Evolutionary conservation across 2,797 vertebrate genomes (phyloP).

Genomic region (Melanotaenia trifasciata): DNA sequence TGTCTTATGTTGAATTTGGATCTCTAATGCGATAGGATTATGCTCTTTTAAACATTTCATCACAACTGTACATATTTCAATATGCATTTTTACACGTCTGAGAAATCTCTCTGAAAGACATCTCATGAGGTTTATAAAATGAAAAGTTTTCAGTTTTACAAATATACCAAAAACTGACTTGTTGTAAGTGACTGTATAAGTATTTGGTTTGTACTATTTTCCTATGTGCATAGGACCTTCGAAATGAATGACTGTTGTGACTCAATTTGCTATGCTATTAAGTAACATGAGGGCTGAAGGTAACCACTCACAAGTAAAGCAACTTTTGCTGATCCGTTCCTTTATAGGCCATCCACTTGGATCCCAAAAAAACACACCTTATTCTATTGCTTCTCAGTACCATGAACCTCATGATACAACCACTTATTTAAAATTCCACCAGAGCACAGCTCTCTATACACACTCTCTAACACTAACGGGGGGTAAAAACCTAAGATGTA

Average conservation of each 20-base stretch:
- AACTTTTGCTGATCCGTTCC: background rate
- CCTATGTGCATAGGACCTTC: no score
- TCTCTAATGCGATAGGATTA: background rate
- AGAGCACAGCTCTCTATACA: constrained; percentile 15
- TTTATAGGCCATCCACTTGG: background rate
- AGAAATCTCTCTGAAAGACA: background rate
- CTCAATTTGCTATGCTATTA: no score
- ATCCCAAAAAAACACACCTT: background rate
- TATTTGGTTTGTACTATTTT: background rate
- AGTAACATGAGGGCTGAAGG: background rate
- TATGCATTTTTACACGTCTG: background rate
- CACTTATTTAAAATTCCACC: constrained; percentile 10
- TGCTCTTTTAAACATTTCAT: no score
- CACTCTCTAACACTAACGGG: constrained; percentile 26
- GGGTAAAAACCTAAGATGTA: constrained; percentile 25
- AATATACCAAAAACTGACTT: no score
- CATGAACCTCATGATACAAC: constrained; percentile 11
- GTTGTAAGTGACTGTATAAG: background rate
- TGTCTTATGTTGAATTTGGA: rapidly evolving
- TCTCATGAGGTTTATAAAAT: no score
- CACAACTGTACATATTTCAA: no score
- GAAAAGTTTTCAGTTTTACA: background rate
- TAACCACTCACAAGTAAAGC: background rate
- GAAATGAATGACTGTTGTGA: no score
- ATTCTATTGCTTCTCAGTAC: constrained; percentile 3